Base-by-base conservation (phyloP, 2,888 invertebrate genomes). In the Drosophila paranaensis region DNA sequence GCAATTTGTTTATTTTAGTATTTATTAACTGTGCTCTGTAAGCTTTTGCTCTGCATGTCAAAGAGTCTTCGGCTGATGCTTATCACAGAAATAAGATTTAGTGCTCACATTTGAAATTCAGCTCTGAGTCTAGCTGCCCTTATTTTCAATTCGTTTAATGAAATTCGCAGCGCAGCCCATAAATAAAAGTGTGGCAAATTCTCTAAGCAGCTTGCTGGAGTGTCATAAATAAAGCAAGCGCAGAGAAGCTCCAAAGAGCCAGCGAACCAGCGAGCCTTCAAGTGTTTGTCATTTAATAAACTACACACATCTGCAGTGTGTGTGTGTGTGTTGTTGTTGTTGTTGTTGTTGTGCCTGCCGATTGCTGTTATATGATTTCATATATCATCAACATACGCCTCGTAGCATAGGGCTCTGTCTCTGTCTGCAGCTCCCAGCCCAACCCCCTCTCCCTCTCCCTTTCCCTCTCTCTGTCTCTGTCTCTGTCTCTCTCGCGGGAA, bases 321-420 rank as follows among this genome's bases (percentile, higher is more conserved):
- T 46, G 45, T 68, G 53, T 50, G 57, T 67, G 35, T 63, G 53
- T 20, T 55, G 45, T 71, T 42, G 16, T 42, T 42, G 42, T 16
- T 16, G 50, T 46, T 48, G n/a, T n/a, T 48, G 30, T n/a, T 48
- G 48, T 77, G 67, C 67, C 69, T 88, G 88, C 70, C 89, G 90
- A 87, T 87, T 81, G 83, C 73, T 79, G 79, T 83, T 90, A 87
- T 89, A 83, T 90, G 90, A 87, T 87, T 90, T 90, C 90, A 87
- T 87, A 87, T 89, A 89, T 90, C 90, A 87, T 89, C 84, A 74
- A 79, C 61, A 60, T 74, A 75, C 58, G 67, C 30, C 6, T 33
- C 16, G 30, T 30, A 10, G 46, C 39, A 33, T 50, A 67, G 57
- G 66, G 66, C 46, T 14, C 33, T n/a, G 25, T 16, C 43, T 27